Percentiles rank a stretch among this genome's conserved stretches.
These are phyloP conservation scores for Brachionus rotundiformis DNA, from an alignment of 1,140 invertebrate species.

Conservation along the genomic window DNA sequence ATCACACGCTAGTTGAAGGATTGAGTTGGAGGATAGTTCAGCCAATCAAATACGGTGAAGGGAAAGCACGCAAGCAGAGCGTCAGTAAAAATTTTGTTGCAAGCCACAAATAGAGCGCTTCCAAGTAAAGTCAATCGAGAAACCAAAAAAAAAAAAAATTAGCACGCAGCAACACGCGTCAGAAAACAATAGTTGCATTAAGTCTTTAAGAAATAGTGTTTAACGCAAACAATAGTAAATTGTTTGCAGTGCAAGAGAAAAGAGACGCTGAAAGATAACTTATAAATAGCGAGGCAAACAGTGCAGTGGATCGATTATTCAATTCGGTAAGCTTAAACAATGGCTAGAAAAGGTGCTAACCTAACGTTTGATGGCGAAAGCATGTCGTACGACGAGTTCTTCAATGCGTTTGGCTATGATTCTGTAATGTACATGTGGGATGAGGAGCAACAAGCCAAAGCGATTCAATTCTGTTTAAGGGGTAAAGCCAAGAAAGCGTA, in stretches of 20 bases:
- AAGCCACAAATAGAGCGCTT: background rate
- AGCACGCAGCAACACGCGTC: background rate
- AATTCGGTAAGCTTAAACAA: background rate
- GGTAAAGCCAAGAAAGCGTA: background rate
- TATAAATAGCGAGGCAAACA: background rate
- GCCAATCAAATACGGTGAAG: background rate
- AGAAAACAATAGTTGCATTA: background rate
- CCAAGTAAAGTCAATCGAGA: background rate
- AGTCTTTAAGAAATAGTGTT: background rate
- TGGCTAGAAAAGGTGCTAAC: background rate
- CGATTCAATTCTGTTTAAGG: background rate
- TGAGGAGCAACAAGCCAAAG: background rate
- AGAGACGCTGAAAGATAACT: background rate
- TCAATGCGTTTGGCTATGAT: background rate
- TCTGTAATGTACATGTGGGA: background rate
- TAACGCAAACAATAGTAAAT: background rate
- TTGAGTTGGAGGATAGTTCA: conserved; percentile 1
- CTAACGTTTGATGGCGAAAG: background rate
- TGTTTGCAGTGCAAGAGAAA: conserved; percentile 4
- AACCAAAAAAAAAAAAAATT: background rate
- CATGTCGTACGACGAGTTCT: background rate
- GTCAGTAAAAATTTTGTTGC: background rate
- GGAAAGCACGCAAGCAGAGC: background rate
- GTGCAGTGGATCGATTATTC: background rate
- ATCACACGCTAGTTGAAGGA: background rate